Conservation (phyloP, 2,113 vertebrate species). For the Ophiodon elongatus region DNA sequence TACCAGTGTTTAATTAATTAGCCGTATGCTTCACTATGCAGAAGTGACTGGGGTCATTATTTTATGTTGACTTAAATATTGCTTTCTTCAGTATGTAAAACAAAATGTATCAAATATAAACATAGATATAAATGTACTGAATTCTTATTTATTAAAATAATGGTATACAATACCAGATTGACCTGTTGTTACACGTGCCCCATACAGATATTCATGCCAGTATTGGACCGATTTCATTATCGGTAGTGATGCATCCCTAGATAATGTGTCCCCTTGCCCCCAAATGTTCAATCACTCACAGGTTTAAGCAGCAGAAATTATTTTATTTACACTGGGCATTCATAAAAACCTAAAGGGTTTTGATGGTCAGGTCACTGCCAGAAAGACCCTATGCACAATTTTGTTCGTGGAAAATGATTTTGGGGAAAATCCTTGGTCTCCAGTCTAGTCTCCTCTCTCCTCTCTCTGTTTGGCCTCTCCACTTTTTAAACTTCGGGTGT, state of each 20-base stretch:
- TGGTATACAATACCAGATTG: neutral
- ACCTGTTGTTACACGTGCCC: no score
- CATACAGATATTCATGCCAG: no score
- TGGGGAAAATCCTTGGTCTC: neutral
- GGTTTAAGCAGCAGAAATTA: slow-evolving; percentile 70
- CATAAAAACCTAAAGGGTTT: slow-evolving; percentile 58
- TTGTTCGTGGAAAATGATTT: slow-evolving; percentile 4
- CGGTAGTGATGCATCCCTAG: no score
- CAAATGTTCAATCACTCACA: slow-evolving; percentile 34
- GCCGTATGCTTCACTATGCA: neutral
- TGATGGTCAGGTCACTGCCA: slow-evolving; percentile 34
- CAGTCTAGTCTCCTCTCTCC: neutral
- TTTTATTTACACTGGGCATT: slow-evolving; percentile 47
- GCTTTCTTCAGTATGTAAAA: neutral
- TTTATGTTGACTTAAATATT: neutral
- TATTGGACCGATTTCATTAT: no score
- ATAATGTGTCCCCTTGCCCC: slow-evolving; percentile 25
- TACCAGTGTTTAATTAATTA: neutral
- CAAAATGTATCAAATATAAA: neutral
- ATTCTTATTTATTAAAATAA: neutral
- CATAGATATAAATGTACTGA: neutral
- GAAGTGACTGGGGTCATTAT: neutral
- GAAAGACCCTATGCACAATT: slow-evolving; percentile 5
- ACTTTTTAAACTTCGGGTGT: slow-evolving; percentile 18
- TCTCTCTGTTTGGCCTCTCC: neutral